phyloP scores from a whole-genome alignment of 2,113 vertebrate genomes.

The Pongo abelii region DNA sequence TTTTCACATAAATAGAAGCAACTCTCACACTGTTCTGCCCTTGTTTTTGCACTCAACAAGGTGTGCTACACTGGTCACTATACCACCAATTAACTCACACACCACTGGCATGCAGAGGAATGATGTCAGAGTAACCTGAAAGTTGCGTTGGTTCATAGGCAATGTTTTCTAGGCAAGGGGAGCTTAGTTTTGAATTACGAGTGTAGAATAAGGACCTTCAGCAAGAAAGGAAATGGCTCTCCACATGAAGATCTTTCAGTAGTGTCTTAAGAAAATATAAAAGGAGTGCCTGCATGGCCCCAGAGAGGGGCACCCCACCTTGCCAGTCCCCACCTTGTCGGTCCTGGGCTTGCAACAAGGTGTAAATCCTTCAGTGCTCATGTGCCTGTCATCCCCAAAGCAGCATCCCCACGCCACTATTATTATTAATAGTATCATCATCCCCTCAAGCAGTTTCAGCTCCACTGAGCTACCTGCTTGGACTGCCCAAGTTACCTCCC shows the following conservation, averaged over 20 bases:
- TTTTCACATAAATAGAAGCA: background rate
- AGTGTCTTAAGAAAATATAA: background rate
- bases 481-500: background rate
- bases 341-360: rapidly evolving
- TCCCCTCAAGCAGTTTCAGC: background rate
- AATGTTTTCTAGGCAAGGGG: background rate
- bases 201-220: background rate
- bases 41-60: background rate
- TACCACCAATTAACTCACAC: background rate
- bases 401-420: background rate
- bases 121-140: background rate
- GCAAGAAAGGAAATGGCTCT: background rate
- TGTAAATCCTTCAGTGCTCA: rapidly evolving
- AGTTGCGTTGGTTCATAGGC: rapidly evolving
- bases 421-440: background rate
- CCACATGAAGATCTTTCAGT: background rate
- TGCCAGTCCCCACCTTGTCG: too few species aligned
- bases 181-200: background rate
- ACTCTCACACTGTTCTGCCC: too few species aligned
- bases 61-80: background rate
- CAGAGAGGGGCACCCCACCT: background rate
- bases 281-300: background rate
- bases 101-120: too few species aligned
- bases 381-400: rapidly evolving
- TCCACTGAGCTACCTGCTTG: background rate